Evolutionary conservation across 1,140 invertebrate species (phyloP).

Genomic region (Holcopasites calliopsidis): DNA sequence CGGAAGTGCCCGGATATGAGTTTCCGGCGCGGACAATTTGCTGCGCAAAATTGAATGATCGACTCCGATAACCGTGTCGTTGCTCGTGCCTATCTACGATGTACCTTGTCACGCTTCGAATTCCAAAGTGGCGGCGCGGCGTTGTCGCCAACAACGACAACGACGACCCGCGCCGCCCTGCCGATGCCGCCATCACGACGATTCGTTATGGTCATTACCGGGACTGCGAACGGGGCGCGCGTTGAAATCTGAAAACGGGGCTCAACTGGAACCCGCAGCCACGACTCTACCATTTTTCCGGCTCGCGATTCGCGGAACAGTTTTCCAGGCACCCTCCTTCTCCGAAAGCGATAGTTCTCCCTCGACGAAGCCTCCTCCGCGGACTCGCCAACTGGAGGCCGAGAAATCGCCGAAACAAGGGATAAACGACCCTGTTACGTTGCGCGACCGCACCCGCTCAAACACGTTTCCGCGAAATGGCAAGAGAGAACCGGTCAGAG

Average conservation of each 20-base stretch:
- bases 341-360: background rate
- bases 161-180: constrained; percentile 47
- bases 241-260: constrained; percentile 21
- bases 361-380: too few relatives aligned
- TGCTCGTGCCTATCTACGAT: constrained; percentile 52
- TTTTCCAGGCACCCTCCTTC: too few relatives aligned
- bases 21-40: constrained; percentile 80
- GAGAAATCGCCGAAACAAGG: background rate
- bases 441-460: background rate
- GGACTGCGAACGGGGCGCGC: constrained; percentile 13
- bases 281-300: background rate
- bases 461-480: background rate
- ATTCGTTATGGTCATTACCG: constrained; percentile 67
- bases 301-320: too few relatives aligned
- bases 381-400: too few relatives aligned
- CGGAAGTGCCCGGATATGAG: constrained; percentile 80
- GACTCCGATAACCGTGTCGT: constrained; percentile 70
- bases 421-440: constrained; percentile 19
- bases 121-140: constrained; percentile 48
- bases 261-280: too few relatives aligned
- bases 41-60: constrained; percentile 76
- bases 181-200: constrained; percentile 60
- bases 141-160: constrained; percentile 53
- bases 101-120: constrained; percentile 52
- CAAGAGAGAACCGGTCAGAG: background rate